Percentiles rank a stretch among this genome's conserved stretches.
These are phyloP conservation scores for Odontamblyopus rebecca DNA, from an alignment of 2,797 vertebrate species.

Conservation along the genomic window DNA sequence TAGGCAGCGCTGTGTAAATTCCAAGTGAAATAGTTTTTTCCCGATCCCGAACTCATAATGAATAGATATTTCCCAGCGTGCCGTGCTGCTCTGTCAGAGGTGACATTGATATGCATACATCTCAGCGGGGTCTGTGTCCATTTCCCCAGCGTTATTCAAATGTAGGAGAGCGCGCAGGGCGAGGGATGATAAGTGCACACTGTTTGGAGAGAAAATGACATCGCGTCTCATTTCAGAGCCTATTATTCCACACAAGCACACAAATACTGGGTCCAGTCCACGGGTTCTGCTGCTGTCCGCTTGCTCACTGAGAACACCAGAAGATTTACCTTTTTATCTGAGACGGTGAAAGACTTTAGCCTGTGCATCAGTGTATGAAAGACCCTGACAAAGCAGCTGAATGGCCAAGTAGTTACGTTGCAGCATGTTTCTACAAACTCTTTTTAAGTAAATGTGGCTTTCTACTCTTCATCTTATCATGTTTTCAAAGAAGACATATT, in stretches of 20 bases:
- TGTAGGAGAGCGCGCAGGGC: conserved; percentile 57
- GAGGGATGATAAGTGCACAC: conserved; percentile 63
- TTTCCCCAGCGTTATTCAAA: conserved; percentile 71
- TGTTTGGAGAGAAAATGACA: conserved; percentile 73
- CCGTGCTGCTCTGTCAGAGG: conserved; percentile 58
- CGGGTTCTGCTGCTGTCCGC: conserved; percentile 28
- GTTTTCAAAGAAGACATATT: no score
- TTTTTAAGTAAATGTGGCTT: no score
- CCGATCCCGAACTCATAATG: conserved; percentile 54
- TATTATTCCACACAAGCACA: conserved; percentile 49
- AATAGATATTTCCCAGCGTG: conserved; percentile 62
- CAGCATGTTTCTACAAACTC: no score
- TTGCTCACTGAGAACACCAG: conserved; percentile 23
- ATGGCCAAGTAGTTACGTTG: not conserved
- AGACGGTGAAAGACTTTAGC: no score
- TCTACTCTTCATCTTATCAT: no score
- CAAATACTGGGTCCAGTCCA: conserved; percentile 44
- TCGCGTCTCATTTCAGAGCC: conserved; percentile 52
- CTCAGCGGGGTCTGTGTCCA: conserved; percentile 63
- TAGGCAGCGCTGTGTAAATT: conserved; percentile 20
- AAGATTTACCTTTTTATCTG: not conserved
- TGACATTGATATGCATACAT: conserved; percentile 77
- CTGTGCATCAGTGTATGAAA: no score
- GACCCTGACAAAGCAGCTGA: no score
- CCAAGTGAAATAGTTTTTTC: conserved; percentile 54